phyloP scores from a whole-genome alignment of 2,113 vertebrate species.

The Crotalus horridus region DNA sequence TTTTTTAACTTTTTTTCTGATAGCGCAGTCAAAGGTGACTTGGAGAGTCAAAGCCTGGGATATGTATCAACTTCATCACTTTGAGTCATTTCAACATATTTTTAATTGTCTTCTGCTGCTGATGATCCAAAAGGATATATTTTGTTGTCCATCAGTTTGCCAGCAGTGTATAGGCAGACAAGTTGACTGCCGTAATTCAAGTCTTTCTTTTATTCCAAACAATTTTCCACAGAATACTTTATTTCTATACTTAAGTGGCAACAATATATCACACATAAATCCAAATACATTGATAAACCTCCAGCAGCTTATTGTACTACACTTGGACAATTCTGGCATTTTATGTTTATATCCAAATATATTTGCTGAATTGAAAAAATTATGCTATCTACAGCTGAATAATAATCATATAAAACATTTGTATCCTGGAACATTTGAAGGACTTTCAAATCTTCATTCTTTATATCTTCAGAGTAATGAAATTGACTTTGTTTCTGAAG shows the following conservation, averaged over 20 bases:
- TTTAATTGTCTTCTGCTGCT: constrained; percentile 62
- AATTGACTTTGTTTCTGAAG: constrained; percentile 65
- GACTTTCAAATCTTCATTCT: constrained; percentile 64
- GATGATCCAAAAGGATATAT: constrained; percentile 61
- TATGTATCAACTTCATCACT: constrained; percentile 61
- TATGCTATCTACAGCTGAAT: constrained; percentile 69
- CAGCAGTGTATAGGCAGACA: constrained; percentile 66
- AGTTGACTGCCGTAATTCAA: constrained; percentile 65
- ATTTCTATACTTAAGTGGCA: constrained; percentile 67
- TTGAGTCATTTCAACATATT: constrained; percentile 47
- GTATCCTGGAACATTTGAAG: constrained; percentile 66
- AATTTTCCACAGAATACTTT: constrained; percentile 61
- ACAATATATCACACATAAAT: constrained; percentile 64
- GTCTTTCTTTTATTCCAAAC: constrained; percentile 58
- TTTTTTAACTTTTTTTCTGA: constrained; percentile 57
- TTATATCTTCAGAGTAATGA: constrained; percentile 69
- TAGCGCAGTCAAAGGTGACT: constrained; percentile 63
- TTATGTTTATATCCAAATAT: constrained; percentile 56
- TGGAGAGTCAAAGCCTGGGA: constrained; percentile 62
- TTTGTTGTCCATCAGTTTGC: constrained; percentile 65
- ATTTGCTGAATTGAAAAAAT: constrained; percentile 61
- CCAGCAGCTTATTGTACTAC: constrained; percentile 61
- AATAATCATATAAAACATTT: constrained; percentile 69
- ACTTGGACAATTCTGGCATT: constrained; percentile 68
- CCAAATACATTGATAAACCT: constrained; percentile 58